Conservation (phyloP, 1,140 invertebrate genomes). For the Drosophila pandora region DNA sequence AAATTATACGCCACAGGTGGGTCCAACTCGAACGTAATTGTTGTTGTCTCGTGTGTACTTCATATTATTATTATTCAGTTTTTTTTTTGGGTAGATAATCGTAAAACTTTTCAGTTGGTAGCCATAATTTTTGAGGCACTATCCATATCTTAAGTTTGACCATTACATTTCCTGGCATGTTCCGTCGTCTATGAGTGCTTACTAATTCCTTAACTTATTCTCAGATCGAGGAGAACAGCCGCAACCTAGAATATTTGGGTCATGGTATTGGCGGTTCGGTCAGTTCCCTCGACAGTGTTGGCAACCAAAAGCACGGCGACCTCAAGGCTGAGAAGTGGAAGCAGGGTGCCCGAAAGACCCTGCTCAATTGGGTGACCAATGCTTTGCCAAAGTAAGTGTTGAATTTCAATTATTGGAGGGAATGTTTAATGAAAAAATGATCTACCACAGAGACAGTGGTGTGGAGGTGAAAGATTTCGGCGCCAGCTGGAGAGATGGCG, state of each 20-base stretch:
- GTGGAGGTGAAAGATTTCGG: conserved; percentile 97
- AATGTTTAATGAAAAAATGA: not conserved
- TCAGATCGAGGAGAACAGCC: conserved; percentile 98
- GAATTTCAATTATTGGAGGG: not conserved
- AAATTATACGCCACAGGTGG: conserved; percentile 84
- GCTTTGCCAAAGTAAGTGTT: conserved; percentile 93
- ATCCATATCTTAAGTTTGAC: conserved; percentile 50
- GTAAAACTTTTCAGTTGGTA: conserved; percentile 37
- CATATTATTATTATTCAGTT: conserved; percentile 7
- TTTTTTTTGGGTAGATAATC: conserved; percentile 35
- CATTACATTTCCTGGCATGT: conserved; percentile 29
- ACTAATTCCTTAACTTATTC: conserved; percentile 4
- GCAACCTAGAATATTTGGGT: conserved; percentile 93
- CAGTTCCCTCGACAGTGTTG: conserved; percentile 91
- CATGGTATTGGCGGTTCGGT: conserved; percentile 91
- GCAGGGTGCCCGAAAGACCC: conserved; percentile 94
- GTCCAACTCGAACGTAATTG: conserved; percentile 45
- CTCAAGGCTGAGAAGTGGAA: conserved; percentile 91
- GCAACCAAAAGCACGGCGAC: conserved; percentile 85
- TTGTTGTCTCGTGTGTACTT: conserved; percentile 32
- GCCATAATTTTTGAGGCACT: conserved; percentile 37
- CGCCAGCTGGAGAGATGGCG: conserved; percentile 97
- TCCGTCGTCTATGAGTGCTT: too few species aligned
- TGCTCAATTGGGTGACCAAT: conserved; percentile 97
- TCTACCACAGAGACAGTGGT: conserved; percentile 89